These are phyloP conservation scores for Amorpha juglandis DNA, from an alignment of 2,888 invertebrate species.

Conservation along the genomic window DNA sequence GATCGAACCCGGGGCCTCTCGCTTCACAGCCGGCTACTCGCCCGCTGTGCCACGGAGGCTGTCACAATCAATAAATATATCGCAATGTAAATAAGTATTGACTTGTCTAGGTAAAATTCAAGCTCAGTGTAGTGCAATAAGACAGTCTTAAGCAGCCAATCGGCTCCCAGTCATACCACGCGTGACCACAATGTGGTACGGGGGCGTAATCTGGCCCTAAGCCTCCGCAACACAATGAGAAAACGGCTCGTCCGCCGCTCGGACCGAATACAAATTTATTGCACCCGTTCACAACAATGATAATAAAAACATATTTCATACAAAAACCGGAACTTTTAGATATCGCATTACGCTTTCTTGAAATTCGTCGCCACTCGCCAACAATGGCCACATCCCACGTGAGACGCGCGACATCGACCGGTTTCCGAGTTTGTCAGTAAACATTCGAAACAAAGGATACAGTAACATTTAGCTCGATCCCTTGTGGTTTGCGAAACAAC, in stretches of 20 bases:
- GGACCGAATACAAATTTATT: constrained; percentile 12
- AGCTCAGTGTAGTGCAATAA: constrained; percentile 31
- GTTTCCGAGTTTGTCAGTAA: constrained; percentile 43
- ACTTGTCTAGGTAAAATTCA: constrained; percentile 21
- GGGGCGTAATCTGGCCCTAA: constrained; percentile 56
- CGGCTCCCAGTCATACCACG: not conserved
- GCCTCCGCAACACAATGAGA: constrained; percentile 56
- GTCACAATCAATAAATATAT: too few relatives aligned
- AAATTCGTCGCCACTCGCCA: constrained; percentile 1
- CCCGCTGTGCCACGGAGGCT: too few relatives aligned
- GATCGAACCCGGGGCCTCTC: too few relatives aligned
- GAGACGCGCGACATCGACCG: constrained; percentile 8
- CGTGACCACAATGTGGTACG: constrained; percentile 4
- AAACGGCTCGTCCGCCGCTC: not conserved
- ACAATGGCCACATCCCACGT: constrained; percentile 18
- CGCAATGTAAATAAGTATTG: constrained; percentile 16
- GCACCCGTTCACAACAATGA: not conserved
- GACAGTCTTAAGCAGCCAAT: constrained; percentile 23
- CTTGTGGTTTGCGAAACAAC: constrained; percentile 67
- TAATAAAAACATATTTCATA: not conserved
- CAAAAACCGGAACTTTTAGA: constrained; percentile 16
- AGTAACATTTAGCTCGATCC: constrained; percentile 63
- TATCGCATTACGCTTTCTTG: constrained; percentile 21
- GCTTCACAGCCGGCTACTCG: too few relatives aligned
- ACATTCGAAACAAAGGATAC: constrained; percentile 66